A percentile compares a stretch with the other conserved stretches of the same genome.
Evolutionary conservation across 2,797 vertebrate genomes (phyloP).

Genomic region (Rhinella marina): DNA sequence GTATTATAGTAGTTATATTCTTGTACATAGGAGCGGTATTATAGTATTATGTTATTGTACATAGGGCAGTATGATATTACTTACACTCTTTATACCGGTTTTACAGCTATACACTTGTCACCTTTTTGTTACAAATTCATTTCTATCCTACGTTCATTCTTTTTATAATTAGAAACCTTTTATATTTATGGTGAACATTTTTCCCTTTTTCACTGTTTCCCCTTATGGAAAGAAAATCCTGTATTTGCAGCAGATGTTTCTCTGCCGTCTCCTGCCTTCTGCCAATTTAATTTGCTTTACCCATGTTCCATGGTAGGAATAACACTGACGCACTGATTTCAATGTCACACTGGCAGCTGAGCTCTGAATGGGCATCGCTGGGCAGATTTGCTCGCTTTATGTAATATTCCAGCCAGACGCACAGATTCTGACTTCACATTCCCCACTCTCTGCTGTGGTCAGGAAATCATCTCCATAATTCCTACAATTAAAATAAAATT

Average conservation of each 20-base stretch:
- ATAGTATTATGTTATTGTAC: too few species aligned
- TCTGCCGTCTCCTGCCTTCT: slow-evolving; percentile 30
- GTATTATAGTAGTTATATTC: too few species aligned
- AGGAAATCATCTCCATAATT: not conserved
- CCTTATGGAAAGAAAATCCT: slow-evolving; percentile 35
- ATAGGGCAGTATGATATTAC: too few species aligned
- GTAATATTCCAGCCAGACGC: not conserved
- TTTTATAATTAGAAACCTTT: not conserved
- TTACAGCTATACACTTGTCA: not conserved
- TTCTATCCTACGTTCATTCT: not conserved
- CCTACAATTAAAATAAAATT: not conserved
- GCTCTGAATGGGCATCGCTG: not conserved
- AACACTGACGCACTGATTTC: slow-evolving; percentile 16
- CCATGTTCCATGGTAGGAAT: slow-evolving; percentile 28
- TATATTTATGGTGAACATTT: not conserved
- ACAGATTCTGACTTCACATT: not conserved
- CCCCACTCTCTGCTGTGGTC: not conserved
- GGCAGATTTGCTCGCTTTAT: not conserved
- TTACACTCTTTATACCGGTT: too few species aligned
- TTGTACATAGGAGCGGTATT: not conserved
- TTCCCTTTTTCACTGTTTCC: slow-evolving; percentile 15
- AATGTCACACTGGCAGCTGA: slow-evolving; percentile 7
- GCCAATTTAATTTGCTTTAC: slow-evolving; percentile 51
- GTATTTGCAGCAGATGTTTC: slow-evolving; percentile 44
- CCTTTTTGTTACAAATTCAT: not conserved